Conservation (phyloP, 2,113 vertebrate species). For the Chiloscyllium plagiosum region DNA sequence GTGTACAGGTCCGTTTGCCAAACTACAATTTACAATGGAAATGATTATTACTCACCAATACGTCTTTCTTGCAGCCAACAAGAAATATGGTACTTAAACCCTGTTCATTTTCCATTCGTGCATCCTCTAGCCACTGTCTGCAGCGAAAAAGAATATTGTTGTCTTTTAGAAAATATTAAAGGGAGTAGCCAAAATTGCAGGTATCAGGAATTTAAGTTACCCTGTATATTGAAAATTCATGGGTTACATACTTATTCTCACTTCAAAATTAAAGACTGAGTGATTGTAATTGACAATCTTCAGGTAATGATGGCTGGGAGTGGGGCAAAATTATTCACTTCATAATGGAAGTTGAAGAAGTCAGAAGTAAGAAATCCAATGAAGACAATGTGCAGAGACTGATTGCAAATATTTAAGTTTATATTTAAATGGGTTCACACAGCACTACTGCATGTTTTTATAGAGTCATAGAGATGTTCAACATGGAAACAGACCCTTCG, state of each 20-base stretch:
- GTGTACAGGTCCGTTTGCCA: too few species aligned
- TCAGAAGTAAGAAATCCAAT: background rate
- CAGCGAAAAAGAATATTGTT: slow-evolving; percentile 37
- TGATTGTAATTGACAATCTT: background rate
- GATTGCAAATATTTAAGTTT: background rate
- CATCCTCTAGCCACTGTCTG: slow-evolving; percentile 82
- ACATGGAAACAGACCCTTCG: too few species aligned
- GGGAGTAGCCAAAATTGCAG: background rate
- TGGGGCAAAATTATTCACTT: background rate
- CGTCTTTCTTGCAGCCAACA: slow-evolving; percentile 81
- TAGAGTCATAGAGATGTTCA: too few species aligned
- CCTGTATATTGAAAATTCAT: background rate
- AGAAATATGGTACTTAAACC: slow-evolving; percentile 70
- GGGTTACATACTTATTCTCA: background rate
- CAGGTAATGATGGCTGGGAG: background rate
- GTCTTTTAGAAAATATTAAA: background rate
- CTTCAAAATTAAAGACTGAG: background rate
- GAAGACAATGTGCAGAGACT: background rate
- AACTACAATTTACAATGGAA: background rate
- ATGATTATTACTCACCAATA: slow-evolving; percentile 61
- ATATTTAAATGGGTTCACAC: background rate
- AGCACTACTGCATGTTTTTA: background rate
- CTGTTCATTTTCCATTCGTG: slow-evolving; percentile 73
- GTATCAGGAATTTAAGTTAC: background rate
- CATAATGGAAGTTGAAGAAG: background rate